Evolutionary conservation across 2,888 invertebrate species (phyloP).

Genomic region (Epinotia nisella): DNA sequence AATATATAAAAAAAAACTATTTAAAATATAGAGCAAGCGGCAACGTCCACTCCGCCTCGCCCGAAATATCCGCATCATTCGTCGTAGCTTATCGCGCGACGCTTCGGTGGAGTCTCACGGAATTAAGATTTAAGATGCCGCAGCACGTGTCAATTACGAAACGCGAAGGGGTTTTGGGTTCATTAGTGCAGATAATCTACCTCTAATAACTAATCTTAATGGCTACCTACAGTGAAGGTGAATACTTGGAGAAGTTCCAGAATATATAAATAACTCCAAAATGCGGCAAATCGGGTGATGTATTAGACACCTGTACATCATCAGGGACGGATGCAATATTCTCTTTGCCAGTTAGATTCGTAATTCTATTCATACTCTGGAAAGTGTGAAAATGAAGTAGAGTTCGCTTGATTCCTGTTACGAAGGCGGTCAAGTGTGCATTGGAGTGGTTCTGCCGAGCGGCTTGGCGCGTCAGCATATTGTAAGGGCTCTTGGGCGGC

Average conservation of each 20-base stretch:
- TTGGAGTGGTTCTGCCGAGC: slow-evolving; percentile 65
- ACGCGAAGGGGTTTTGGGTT: slow-evolving; percentile 47
- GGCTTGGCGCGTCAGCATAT: slow-evolving; percentile 69
- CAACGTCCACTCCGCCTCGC: slow-evolving; percentile 63
- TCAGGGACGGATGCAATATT: slow-evolving; percentile 29
- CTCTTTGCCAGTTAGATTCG: slow-evolving; percentile 22
- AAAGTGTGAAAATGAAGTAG: slow-evolving; percentile 59
- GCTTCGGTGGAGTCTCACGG: slow-evolving; percentile 50
- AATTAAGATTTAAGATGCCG: slow-evolving; percentile 62
- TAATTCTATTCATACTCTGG: slow-evolving; percentile 23
- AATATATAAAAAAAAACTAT: slow-evolving; percentile 60
- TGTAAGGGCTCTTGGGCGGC: slow-evolving; percentile 65
- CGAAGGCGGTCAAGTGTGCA: slow-evolving; percentile 80
- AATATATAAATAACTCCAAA: slow-evolving; percentile 33
- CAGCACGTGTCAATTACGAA: slow-evolving; percentile 59
- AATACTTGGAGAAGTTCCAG: slow-evolving; percentile 38
- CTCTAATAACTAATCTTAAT: slow-evolving; percentile 40
- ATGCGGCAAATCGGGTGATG: slow-evolving; percentile 29
- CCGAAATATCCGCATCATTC: slow-evolving; percentile 71
- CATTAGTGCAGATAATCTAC: slow-evolving; percentile 44
- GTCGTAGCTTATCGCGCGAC: slow-evolving; percentile 43
- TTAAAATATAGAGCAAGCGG: slow-evolving; percentile 66
- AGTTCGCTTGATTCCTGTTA: slow-evolving; percentile 68
- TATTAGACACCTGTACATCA: slow-evolving; percentile 33
- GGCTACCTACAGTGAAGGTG: slow-evolving; percentile 39